phyloP scores from a whole-genome alignment of 2,888 invertebrate genomes.

The Andrena marginata region DNA sequence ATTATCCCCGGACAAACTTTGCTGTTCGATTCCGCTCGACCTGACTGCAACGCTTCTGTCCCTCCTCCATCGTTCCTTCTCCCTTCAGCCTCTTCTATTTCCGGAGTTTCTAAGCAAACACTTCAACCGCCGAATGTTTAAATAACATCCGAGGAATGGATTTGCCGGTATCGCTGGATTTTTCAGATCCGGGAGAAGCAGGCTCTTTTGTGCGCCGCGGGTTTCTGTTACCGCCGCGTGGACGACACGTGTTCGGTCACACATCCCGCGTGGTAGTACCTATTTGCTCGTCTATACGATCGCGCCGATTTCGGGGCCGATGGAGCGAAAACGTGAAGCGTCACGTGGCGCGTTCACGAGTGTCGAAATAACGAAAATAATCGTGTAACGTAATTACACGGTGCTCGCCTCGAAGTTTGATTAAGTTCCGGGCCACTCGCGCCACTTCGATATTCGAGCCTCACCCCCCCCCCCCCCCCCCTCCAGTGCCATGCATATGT shows the following conservation, averaged over 20 bases:
- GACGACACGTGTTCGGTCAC: too few relatives aligned
- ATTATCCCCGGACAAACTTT: background rate
- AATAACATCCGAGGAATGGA: background rate
- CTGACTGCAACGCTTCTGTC: background rate
- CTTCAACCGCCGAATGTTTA: constrained; percentile 4
- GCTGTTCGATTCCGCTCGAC: background rate
- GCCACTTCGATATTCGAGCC: constrained; percentile 14
- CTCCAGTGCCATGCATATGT: background rate
- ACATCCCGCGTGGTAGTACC: too few relatives aligned
- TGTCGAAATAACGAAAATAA: constrained; percentile 8
- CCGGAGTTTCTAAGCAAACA: background rate
- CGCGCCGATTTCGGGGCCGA: too few relatives aligned
- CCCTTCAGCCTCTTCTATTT: background rate
- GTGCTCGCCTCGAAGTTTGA: constrained; percentile 18
- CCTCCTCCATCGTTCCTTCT: background rate
- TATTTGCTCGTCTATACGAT: too few relatives aligned
- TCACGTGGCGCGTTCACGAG: background rate
- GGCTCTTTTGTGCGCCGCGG: too few relatives aligned
- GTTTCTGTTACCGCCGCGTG: too few relatives aligned
- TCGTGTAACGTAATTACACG: constrained; percentile 17
- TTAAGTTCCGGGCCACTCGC: constrained; percentile 20
- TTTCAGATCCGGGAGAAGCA: background rate
- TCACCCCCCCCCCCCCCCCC: too few relatives aligned
- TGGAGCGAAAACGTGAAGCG: background rate
- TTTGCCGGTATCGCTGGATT: background rate